Evolutionary conservation across 2,888 invertebrate species (phyloP).

Genomic region (Zhuqinia jingwanae): DNA sequence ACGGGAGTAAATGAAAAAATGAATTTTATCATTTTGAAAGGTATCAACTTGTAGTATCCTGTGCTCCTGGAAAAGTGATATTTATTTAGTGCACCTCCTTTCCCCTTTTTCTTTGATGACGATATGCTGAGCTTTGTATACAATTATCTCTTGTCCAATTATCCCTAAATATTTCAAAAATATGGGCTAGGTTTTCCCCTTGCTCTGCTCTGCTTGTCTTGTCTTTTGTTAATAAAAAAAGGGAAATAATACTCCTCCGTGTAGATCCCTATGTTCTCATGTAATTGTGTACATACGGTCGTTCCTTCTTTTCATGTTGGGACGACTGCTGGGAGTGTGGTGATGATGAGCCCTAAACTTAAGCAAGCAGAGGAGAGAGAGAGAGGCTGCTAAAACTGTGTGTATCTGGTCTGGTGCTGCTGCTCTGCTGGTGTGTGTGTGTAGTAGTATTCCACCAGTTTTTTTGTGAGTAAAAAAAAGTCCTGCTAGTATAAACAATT

Average conservation of each 20-base stretch:
- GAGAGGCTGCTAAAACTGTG: constrained; percentile 32
- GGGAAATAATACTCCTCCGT: constrained; percentile 40
- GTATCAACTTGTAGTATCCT: neutral
- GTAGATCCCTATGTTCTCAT: constrained; percentile 1
- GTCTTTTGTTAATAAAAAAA: constrained; percentile 49
- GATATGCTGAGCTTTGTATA: constrained; percentile 17
- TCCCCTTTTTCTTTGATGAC: neutral
- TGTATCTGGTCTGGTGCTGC: too few relatives aligned
- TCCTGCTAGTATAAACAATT: constrained; percentile 21
- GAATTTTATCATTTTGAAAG: constrained; percentile 4
- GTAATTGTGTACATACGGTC: constrained; percentile 40
- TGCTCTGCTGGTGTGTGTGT: too few relatives aligned
- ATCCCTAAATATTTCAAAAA: constrained; percentile 67
- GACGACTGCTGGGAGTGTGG: constrained; percentile 54
- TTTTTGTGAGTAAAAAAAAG: constrained; percentile 29
- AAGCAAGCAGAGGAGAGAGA: constrained; percentile 11
- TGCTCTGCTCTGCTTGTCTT: constrained; percentile 27
- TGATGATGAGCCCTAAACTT: constrained; percentile 61
- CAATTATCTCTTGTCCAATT: constrained; percentile 65
- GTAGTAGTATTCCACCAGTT: constrained; percentile 19
- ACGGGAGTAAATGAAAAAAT: neutral
- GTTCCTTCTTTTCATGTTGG: constrained; percentile 43
- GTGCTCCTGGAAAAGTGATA: too few relatives aligned
- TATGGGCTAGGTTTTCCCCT: constrained; percentile 68
- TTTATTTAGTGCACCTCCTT: constrained; percentile 41